These are phyloP conservation scores for Pachliopta kotzebuea DNA, from an alignment of 2,888 invertebrate genomes.

Conservation along the genomic window DNA sequence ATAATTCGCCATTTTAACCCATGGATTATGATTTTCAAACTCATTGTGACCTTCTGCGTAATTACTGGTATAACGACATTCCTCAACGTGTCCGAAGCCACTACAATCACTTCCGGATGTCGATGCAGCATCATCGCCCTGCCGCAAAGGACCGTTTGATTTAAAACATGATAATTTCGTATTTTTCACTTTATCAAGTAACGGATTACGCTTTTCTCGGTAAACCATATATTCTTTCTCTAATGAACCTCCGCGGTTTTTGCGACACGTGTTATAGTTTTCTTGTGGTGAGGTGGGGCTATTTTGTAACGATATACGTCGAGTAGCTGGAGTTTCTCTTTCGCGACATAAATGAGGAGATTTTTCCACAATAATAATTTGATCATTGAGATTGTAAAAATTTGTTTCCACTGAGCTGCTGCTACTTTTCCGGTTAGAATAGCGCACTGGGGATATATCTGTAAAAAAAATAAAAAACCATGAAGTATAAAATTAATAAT, in stretches of 20 bases:
- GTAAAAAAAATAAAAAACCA: conserved; percentile 44
- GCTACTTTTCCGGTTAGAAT: conserved; percentile 82
- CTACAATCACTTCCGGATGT: conserved; percentile 78
- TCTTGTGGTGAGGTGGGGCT: conserved; percentile 69
- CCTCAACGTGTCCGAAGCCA: conserved; percentile 73
- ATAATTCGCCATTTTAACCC: conserved; percentile 72
- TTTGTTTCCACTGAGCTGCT: conserved; percentile 84
- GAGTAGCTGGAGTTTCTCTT: conserved; percentile 59
- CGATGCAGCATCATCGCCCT: conserved; percentile 72
- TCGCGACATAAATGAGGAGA: conserved; percentile 71
- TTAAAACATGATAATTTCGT: conserved; percentile 85
- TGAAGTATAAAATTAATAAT: neutral
- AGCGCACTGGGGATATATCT: conserved; percentile 84
- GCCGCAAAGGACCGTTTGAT: conserved; percentile 76
- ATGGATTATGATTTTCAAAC: conserved; percentile 75
- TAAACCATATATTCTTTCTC: conserved; percentile 81
- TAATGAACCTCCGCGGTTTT: conserved; percentile 71
- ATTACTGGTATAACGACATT: conserved; percentile 61
- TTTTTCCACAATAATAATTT: conserved; percentile 81
- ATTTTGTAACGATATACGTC: conserved; percentile 72
- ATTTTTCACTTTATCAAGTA: conserved; percentile 86
- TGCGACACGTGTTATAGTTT: conserved; percentile 71
- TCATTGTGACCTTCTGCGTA: conserved; percentile 65
- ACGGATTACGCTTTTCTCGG: conserved; percentile 84
- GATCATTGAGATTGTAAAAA: conserved; percentile 84